A percentile compares a stretch with the other conserved stretches of the same genome.
phyloP scores from a whole-genome alignment of 2,888 invertebrate genomes.

The Brenthis daphne region DNA sequence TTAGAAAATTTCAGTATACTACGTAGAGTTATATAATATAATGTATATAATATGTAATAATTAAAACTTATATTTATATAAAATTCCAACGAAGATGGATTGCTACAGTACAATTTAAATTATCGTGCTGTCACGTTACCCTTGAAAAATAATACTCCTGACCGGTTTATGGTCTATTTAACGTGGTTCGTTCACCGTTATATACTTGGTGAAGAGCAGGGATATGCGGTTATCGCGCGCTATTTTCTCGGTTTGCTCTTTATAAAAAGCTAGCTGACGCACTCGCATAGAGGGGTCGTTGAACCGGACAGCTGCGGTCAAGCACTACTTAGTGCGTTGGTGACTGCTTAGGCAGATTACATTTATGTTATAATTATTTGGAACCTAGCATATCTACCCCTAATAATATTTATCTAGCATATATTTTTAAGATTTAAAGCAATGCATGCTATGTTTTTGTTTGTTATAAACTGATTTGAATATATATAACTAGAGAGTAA shows the following conservation, averaged over 20 bases:
- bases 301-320: conserved; percentile 62
- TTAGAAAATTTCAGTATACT: too few species aligned
- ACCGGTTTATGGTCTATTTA: conserved; percentile 67
- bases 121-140: conserved; percentile 47
- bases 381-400: neutral
- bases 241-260: conserved; percentile 78
- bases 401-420: neutral
- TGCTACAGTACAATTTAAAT: conserved; percentile 1
- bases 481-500: too few species aligned
- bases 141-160: conserved; percentile 58
- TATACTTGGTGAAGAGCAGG: conserved; percentile 57
- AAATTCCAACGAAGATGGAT: conserved; percentile 16
- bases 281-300: conserved; percentile 64
- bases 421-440: neutral
- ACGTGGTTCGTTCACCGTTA: conserved; percentile 69
- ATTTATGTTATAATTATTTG: conserved; percentile 2
- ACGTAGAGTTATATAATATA: neutral
- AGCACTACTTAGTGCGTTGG: conserved; percentile 52
- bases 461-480: too few species aligned
- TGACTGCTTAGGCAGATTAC: conserved; percentile 23
- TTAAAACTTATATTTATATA: neutral
- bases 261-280: conserved; percentile 77
- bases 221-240: conserved; percentile 72
- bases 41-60: neutral
- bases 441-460: neutral